These are phyloP conservation scores for Pluvianellus socialis DNA, from an alignment of 2,113 vertebrate species.

Conservation along the genomic window DNA sequence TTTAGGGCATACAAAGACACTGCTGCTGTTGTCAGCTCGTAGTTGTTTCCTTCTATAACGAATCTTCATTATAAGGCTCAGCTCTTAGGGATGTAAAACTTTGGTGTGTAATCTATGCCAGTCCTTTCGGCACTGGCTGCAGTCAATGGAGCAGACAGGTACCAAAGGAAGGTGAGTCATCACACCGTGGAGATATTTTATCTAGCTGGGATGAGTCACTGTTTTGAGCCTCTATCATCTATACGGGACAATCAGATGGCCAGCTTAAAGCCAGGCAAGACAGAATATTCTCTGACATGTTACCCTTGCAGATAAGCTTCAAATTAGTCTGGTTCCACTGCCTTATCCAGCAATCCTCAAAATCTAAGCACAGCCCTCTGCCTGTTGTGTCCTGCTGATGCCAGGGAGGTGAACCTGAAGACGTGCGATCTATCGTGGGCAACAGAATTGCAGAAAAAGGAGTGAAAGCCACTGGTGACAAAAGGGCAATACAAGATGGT, in stretches of 20 bases:
- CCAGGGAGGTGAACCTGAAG: not conserved
- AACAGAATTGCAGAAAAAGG: not conserved
- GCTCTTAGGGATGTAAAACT: not conserved
- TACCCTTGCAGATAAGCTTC: not conserved
- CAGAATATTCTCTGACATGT: not conserved
- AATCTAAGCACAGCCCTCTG: not conserved
- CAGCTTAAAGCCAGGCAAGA: not conserved
- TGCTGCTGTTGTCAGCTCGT: not conserved
- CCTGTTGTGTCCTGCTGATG: not conserved
- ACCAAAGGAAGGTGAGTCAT: rapidly evolving
- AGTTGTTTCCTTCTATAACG: not conserved
- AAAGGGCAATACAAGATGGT: not conserved
- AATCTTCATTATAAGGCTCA: not conserved
- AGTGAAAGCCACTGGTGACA: not conserved
- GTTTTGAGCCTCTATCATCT: not conserved
- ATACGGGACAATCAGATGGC: not conserved
- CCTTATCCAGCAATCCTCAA: not conserved
- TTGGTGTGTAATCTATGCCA: not conserved
- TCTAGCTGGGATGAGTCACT: not conserved
- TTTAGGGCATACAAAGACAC: not conserved
- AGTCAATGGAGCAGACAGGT: not conserved
- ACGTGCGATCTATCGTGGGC: not conserved
- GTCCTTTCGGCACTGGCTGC: not conserved
- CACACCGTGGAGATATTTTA: not conserved
- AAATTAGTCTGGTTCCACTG: not conserved